These are phyloP conservation scores for Oasisia sp. DNA, from an alignment of 2,888 invertebrate genomes.

Conservation along the genomic window DNA sequence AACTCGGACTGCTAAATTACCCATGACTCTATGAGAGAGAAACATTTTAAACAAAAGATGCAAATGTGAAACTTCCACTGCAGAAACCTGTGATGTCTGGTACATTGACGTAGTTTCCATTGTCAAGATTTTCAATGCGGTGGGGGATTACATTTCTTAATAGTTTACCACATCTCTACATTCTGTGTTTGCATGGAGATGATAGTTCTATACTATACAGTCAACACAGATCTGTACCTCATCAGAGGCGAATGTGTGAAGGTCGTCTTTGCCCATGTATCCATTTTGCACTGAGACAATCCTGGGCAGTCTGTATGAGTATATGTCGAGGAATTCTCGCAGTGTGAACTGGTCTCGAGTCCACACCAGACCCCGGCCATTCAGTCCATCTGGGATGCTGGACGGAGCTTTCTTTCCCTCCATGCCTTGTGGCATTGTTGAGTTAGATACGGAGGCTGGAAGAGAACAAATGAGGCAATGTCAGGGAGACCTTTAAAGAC, in stretches of 20 bases:
- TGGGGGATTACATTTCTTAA: too few species aligned
- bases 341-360: not conserved
- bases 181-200: too few species aligned
- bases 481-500: not conserved
- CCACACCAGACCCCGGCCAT: not conserved
- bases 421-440: not conserved
- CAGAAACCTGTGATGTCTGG: too few species aligned
- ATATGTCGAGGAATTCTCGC: not conserved
- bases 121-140: too few species aligned
- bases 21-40: too few species aligned
- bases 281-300: not conserved
- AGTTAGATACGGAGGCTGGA: not conserved
- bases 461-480: not conserved
- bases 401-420: not conserved
- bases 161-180: too few species aligned
- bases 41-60: too few species aligned
- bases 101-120: too few species aligned
- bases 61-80: too few species aligned
- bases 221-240: not conserved
- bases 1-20: too few species aligned
- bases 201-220: too few species aligned
- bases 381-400: not conserved
- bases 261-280: slow-evolving; percentile 4
- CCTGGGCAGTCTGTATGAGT: not conserved
- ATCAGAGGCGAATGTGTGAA: not conserved